Percentiles rank a stretch among this genome's conserved stretches.
Conservation (phyloP, 1,140 invertebrate genomes). For the Temnothorax nylanderi region DNA sequence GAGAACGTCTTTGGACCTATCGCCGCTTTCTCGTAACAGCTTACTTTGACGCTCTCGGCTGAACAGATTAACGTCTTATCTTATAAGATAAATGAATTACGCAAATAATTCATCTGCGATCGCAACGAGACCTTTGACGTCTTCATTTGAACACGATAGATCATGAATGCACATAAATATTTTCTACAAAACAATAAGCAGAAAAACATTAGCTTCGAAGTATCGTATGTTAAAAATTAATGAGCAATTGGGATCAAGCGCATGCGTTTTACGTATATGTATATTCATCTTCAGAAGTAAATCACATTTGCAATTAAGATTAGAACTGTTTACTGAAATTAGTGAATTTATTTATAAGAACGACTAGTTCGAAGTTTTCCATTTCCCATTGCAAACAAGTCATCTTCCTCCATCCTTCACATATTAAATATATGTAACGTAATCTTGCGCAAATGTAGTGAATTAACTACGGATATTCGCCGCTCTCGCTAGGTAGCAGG, state of each 20-base stretch:
- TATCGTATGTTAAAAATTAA: background rate
- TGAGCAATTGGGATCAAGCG: background rate
- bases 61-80: slow-evolving; percentile 41
- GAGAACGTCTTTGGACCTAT: slow-evolving; percentile 27
- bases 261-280: background rate
- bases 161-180: background rate
- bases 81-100: slow-evolving; percentile 47
- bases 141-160: background rate
- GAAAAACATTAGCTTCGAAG: background rate
- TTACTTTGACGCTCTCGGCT: slow-evolving; percentile 18
- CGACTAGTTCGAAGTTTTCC: background rate
- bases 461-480: slow-evolving; percentile 53
- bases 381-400: background rate
- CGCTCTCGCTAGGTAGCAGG: slow-evolving; percentile 15
- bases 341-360: background rate
- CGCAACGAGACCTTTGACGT: background rate
- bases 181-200: background rate
- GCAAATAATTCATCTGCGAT: slow-evolving; percentile 8
- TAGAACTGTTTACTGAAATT: background rate
- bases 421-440: slow-evolving; percentile 40
- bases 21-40: slow-evolving; percentile 37
- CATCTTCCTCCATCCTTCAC: background rate
- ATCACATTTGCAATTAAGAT: background rate
- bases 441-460: slow-evolving; percentile 46
- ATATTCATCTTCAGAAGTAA: background rate